Percentiles rank a stretch among this genome's conserved stretches.
phyloP scores from a whole-genome alignment of 2,797 vertebrate species.

The Lepus townsendii region DNA sequence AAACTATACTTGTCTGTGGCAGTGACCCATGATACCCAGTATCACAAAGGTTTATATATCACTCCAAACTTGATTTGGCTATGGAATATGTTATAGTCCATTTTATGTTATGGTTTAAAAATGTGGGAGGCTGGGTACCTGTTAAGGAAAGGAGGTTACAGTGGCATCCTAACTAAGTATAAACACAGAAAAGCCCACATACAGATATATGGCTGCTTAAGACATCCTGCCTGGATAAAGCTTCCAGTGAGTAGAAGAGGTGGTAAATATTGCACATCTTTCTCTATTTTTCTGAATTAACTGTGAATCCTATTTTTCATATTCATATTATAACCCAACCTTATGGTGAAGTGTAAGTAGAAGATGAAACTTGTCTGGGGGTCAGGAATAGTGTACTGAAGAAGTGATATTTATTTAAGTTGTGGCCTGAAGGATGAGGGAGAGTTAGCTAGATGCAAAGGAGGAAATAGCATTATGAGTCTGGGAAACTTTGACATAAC shows the following conservation, averaged over 20 bases:
- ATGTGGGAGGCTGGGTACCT: too few species aligned
- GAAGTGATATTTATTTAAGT: background rate
- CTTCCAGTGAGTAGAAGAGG: background rate
- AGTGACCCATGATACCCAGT: background rate
- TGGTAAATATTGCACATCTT: background rate
- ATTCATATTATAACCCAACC: background rate
- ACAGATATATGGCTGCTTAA: background rate
- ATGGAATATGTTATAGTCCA: background rate
- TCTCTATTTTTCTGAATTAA: constrained; percentile 25
- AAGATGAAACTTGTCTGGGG: background rate
- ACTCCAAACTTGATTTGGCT: background rate
- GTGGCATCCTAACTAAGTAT: background rate
- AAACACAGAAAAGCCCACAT: constrained; percentile 4
- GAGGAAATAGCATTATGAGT: background rate
- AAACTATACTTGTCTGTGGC: background rate
- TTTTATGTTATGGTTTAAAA: background rate
- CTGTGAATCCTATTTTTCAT: background rate
- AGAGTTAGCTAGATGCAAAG: background rate
- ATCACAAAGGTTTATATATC: background rate
- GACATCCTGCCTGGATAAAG: background rate
- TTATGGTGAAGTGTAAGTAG: background rate
- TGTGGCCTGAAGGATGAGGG: background rate
- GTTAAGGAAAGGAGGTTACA: background rate
- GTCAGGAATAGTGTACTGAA: background rate
- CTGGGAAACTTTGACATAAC: background rate